Evolutionary conservation across 2,888 invertebrate species (phyloP).

Genomic region (Endotricha flammealis): DNA sequence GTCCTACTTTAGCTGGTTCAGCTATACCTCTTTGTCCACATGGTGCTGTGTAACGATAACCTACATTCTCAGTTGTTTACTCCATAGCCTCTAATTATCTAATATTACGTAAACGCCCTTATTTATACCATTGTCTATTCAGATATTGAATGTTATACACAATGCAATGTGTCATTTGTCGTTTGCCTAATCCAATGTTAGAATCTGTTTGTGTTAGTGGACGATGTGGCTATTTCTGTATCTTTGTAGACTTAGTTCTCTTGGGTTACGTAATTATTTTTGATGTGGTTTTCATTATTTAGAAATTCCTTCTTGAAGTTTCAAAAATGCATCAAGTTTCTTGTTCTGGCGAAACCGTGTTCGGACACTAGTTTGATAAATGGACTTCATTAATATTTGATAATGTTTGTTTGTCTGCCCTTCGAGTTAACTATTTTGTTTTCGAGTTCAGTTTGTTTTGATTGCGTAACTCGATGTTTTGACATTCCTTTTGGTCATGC

Average conservation of each 20-base stretch:
- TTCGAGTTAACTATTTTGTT: constrained; percentile 50
- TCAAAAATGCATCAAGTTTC: no score
- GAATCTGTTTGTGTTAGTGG: no score
- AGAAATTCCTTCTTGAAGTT: no score
- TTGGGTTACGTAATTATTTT: no score
- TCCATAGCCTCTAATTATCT: constrained; percentile 50
- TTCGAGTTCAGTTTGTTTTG: constrained; percentile 30
- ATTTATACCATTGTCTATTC: constrained; percentile 34
- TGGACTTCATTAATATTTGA: constrained; percentile 10
- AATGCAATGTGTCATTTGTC: no score
- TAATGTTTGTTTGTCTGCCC: constrained; percentile 33
- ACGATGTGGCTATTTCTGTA: no score
- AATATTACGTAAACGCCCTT: constrained; percentile 40
- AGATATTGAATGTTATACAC: constrained; percentile 4
- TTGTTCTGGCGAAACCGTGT: no score
- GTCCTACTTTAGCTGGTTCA: background rate
- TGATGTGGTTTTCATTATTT: no score
- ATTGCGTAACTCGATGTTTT: constrained; percentile 36
- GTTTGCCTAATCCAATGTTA: no score
- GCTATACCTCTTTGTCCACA: constrained; percentile 5
- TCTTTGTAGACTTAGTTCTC: no score
- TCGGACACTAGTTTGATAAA: no score
- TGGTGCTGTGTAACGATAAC: constrained; percentile 37
- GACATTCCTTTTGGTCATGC: background rate
- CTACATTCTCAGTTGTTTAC: constrained; percentile 56